A percentile compares a stretch with the other conserved stretches of the same genome.
These are phyloP conservation scores for Drosophila pachea DNA, from an alignment of 1,140 invertebrate genomes.

Conservation along the genomic window DNA sequence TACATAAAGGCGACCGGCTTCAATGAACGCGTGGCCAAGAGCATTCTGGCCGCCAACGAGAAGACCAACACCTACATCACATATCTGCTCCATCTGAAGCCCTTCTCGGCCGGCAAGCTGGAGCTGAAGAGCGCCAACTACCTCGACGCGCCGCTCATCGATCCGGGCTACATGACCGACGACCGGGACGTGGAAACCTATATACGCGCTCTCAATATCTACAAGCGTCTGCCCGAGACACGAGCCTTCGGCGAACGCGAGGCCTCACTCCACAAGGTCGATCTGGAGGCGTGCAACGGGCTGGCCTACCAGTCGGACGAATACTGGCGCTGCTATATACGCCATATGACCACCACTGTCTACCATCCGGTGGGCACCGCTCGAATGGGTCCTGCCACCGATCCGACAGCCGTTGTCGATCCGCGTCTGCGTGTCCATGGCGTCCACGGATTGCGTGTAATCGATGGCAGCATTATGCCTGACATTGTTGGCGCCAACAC, in stretches of 20 bases:
- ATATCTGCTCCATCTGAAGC: constrained; percentile 80
- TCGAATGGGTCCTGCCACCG: constrained; percentile 86
- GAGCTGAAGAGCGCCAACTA: constrained; percentile 74
- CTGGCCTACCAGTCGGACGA: constrained; percentile 80
- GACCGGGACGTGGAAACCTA: constrained; percentile 85
- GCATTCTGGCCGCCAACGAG: constrained; percentile 78
- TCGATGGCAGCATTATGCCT: constrained; percentile 91
- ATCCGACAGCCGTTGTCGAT: constrained; percentile 84
- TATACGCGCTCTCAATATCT: constrained; percentile 83
- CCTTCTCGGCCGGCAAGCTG: constrained; percentile 80
- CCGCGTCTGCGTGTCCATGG: constrained; percentile 84
- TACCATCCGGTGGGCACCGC: constrained; percentile 87
- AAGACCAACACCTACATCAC: constrained; percentile 79
- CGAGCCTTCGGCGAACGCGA: constrained; percentile 80
- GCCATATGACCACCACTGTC: constrained; percentile 82
- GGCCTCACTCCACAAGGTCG: constrained; percentile 77
- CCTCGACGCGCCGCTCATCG: constrained; percentile 84
- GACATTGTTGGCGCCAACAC: constrained; percentile 86
- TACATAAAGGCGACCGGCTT: constrained; percentile 78
- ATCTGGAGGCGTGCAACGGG: constrained; percentile 78
- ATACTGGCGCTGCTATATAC: constrained; percentile 84
- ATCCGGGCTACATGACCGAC: constrained; percentile 89
- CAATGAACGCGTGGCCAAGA: constrained; percentile 78
- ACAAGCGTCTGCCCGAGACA: constrained; percentile 80
- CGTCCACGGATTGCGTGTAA: constrained; percentile 85